Evolutionary conservation across 92 coral and sea anemone species (phyloP).

Genomic region (Desmophyllum pertusum): DNA sequence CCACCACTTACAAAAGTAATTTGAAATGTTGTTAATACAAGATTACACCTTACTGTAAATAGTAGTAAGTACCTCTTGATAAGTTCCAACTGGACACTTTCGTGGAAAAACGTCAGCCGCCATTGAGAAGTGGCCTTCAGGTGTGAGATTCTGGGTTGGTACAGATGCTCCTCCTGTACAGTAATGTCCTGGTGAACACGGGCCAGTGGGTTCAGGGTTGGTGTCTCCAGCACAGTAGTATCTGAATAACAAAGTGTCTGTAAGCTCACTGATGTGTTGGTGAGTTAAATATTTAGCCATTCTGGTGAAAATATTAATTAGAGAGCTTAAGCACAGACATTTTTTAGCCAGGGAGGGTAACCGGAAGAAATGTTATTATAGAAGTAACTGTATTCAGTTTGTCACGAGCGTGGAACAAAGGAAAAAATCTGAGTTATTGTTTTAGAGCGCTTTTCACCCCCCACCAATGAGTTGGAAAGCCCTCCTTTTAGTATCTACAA

Average conservation of each 20-base stretch:
- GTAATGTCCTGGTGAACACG: conserved; percentile 92
- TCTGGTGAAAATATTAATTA: too few species aligned
- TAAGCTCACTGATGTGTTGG: background rate
- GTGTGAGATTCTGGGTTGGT: conserved; percentile 87
- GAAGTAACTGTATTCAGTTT: too few species aligned
- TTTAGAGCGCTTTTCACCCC: too few species aligned
- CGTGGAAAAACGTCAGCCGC: conserved; percentile 74
- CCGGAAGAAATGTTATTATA: too few species aligned
- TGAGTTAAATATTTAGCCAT: too few species aligned
- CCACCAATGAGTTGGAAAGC: too few species aligned
- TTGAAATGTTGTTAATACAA: background rate
- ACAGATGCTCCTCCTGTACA: conserved; percentile 84
- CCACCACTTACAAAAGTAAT: background rate
- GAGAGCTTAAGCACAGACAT: too few species aligned
- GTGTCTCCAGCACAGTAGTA: conserved; percentile 99
- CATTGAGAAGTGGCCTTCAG: conserved; percentile 79
- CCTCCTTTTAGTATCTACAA: too few species aligned
- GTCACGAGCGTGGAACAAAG: too few species aligned
- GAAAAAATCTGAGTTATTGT: too few species aligned
- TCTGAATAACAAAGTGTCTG: conserved; percentile 27
- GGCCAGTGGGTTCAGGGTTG: conserved; percentile 92
- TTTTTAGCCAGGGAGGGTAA: too few species aligned
- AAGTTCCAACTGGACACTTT: conserved; percentile 91
- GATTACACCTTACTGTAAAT: background rate
- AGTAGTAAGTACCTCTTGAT: conserved; percentile 74